Evolutionary conservation across 2,888 invertebrate genomes (phyloP), one percentile per base, ranked within the genome.

Genomic region (Tridacna crocea): DNA sequence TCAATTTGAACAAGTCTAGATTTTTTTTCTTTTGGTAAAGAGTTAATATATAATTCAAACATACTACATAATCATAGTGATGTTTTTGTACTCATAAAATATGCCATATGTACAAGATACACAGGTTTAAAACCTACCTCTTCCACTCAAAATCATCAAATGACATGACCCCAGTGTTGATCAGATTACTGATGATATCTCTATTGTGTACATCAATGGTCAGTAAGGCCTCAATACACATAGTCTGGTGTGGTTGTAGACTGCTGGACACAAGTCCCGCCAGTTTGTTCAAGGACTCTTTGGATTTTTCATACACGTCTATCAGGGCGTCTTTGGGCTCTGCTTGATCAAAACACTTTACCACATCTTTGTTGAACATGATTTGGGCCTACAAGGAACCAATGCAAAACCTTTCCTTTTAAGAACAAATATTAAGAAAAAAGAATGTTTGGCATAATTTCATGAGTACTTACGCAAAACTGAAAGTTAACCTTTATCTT

Each of bases 101-200:
- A 36, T 8, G 8, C 36, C 36, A 4, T 36, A 36, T 36, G 36
- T 36, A 36, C 36, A 8, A 36, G 36, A 36, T n/a, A n/a, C n/a
- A n/a, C n/a, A 8, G 36, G 36, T 36, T 36, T 24, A 26, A 75
- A 87, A 78, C 88, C 8, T 51, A 94, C 94, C 91, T 94, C 48
- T 91, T 93, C 94, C 94, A 94, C 77, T 94, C 93, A 90, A 94
- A 94, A 88, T 94, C 93, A 70, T 93, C 93, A 47, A 79, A 88
- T 46, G 89, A 87, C 24, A 75, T 85, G 65, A 94, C 92, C n/a
- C 90, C 88, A 75, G 90, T 88, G 26, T 90, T 88, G 60, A 94
- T 92, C 88, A 94, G 90, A 26, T 85, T 88, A 65, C 85, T 88
- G 58, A 94, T 77, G 77, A 94, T 94, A 86, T 94, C 94, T 68